Percentiles rank a stretch among this genome's conserved stretches.
Conservation (phyloP, 2,797 vertebrate genomes). For the Sebastes goodei region DNA sequence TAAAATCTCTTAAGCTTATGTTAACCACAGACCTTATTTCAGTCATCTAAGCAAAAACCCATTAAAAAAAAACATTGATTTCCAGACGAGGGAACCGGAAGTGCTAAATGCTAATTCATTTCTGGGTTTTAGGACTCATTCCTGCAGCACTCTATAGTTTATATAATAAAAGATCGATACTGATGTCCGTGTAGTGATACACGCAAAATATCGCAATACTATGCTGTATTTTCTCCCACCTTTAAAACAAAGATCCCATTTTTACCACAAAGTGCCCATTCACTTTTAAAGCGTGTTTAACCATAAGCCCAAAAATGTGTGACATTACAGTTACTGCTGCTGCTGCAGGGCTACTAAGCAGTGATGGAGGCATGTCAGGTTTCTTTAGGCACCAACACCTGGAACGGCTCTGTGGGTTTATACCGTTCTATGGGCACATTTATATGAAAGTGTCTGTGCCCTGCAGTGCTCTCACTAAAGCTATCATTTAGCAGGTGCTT, state of each 20-base stretch:
- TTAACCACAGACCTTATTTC: too few relatives aligned
- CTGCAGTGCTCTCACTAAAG: slow-evolving; percentile 50
- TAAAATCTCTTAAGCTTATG: too few relatives aligned
- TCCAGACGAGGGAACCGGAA: too few relatives aligned
- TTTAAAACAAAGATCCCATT: background rate
- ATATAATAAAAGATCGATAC: too few relatives aligned
- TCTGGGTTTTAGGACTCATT: too few relatives aligned
- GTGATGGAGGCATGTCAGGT: slow-evolving; percentile 20
- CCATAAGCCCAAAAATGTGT: background rate
- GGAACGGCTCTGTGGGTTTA: slow-evolving; percentile 40
- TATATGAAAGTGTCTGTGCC: slow-evolving; percentile 42
- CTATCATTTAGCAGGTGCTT: slow-evolving; percentile 65
- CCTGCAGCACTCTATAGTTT: too few relatives aligned
- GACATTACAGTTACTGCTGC: slow-evolving; percentile 6
- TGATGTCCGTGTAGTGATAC: too few relatives aligned
- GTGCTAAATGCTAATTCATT: too few relatives aligned
- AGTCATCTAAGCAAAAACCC: too few relatives aligned
- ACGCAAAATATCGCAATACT: too few relatives aligned
- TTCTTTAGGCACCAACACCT: slow-evolving; percentile 46
- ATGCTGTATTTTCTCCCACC: too few relatives aligned
- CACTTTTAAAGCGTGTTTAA: background rate
- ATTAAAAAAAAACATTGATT: too few relatives aligned
- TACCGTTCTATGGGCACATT: slow-evolving; percentile 50
- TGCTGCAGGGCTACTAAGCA: slow-evolving; percentile 8
- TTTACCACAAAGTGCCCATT: background rate